These are phyloP conservation scores for Unio pictorum DNA, from an alignment of 2,888 invertebrate species.

Conservation along the genomic window DNA sequence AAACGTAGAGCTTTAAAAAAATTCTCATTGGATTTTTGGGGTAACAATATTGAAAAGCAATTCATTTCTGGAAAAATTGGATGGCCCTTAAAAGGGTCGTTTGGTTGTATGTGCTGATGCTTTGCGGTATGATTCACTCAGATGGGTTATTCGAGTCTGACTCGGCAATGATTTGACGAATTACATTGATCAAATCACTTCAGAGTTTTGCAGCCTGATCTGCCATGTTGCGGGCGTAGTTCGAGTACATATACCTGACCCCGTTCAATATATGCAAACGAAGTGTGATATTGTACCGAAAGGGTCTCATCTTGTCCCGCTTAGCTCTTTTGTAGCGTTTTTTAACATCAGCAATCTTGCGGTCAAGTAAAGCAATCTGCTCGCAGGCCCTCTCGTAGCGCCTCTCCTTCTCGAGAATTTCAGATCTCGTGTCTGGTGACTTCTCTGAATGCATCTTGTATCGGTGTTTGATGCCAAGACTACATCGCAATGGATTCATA, in stretches of 20 bases:
- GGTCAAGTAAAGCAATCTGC: slow-evolving; percentile 54
- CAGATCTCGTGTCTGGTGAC: not conserved
- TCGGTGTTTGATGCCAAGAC: too few species aligned
- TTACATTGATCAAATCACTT: slow-evolving; percentile 19
- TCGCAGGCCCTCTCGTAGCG: slow-evolving; percentile 43
- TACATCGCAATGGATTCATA: too few species aligned
- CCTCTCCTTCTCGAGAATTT: slow-evolving; percentile 4
- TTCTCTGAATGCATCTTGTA: too few species aligned
- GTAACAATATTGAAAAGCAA: too few species aligned
- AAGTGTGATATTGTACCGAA: slow-evolving; percentile 56
- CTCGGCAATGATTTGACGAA: slow-evolving; percentile 5
- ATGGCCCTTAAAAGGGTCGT: too few species aligned
- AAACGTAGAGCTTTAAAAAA: too few species aligned
- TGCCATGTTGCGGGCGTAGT: slow-evolving; percentile 44
- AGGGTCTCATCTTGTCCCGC: slow-evolving; percentile 38
- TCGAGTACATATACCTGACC: slow-evolving; percentile 39
- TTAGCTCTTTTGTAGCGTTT: slow-evolving; percentile 50
- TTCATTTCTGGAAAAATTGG: too few species aligned
- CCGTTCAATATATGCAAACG: slow-evolving; percentile 49
- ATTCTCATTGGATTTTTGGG: too few species aligned
- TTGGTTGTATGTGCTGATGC: too few species aligned
- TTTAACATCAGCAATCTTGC: slow-evolving; percentile 33
- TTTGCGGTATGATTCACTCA: too few species aligned
- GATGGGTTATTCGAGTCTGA: too few species aligned
- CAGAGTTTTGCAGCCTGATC: slow-evolving; percentile 39